phyloP scores from a whole-genome alignment of 2,113 vertebrate species.

The Acanthisitta chloris region DNA sequence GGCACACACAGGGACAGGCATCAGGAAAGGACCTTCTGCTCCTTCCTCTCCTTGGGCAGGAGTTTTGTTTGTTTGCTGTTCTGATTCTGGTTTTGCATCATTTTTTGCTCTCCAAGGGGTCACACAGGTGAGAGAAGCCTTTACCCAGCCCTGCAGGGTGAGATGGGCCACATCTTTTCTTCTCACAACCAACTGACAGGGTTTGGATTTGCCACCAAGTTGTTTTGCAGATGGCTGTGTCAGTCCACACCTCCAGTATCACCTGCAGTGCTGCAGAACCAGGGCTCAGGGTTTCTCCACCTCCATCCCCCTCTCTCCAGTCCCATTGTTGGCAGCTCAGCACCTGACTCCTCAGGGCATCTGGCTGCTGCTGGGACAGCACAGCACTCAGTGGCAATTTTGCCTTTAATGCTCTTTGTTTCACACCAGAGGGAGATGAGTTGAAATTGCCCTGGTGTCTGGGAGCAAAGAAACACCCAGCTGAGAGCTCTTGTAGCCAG shows the following conservation, averaged over 20 bases:
- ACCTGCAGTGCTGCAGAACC: background rate
- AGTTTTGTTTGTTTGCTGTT: background rate
- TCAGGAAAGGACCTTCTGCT: background rate
- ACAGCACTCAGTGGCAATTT: background rate
- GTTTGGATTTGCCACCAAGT: background rate
- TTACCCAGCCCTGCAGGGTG: background rate
- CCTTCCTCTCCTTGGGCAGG: background rate
- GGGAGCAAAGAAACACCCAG: background rate
- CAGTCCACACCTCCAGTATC: rapidly evolving
- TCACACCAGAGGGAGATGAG: background rate
- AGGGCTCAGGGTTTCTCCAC: background rate
- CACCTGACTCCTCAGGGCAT: rapidly evolving
- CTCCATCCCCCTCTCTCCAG: background rate
- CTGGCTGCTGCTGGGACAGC: background rate
- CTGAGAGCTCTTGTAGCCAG: background rate
- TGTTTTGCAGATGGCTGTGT: background rate
- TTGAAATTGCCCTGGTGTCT: background rate
- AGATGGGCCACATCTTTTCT: background rate
- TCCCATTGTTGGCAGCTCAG: background rate
- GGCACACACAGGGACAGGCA: background rate
- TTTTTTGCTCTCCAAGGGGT: background rate
- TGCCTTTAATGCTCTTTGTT: background rate
- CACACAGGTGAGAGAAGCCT: background rate
- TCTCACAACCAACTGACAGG: background rate
- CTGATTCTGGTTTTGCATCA: background rate